Percentiles rank a stretch among this genome's conserved stretches.
Conservation (phyloP, 2,113 vertebrate genomes). For the Leucoraja erinaceus region DNA sequence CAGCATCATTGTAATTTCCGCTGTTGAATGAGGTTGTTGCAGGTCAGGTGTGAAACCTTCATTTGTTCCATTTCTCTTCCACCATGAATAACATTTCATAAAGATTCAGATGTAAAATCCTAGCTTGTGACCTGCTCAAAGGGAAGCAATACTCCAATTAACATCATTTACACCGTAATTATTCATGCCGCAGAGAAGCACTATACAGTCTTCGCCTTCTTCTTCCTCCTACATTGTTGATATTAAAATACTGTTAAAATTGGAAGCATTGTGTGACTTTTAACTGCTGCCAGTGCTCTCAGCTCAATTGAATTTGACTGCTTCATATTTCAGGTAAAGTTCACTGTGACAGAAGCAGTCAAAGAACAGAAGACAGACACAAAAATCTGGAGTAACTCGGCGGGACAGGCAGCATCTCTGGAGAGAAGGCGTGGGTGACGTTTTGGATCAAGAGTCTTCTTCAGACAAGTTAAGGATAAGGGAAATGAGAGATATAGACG, state of each 20-base stretch:
- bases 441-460: too few relatives aligned
- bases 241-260: not conserved
- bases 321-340: not conserved
- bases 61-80: not conserved
- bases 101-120: not conserved
- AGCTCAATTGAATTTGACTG: constrained; percentile 7
- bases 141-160: not conserved
- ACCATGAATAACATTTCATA: not conserved
- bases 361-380: not conserved
- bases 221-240: not conserved
- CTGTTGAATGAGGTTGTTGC: not conserved
- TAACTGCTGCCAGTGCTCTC: not conserved
- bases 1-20: not conserved
- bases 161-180: too few relatives aligned
- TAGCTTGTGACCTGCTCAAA: not conserved
- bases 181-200: not conserved
- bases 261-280: not conserved
- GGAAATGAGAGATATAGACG: too few relatives aligned
- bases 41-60: not conserved
- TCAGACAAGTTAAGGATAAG: too few relatives aligned
- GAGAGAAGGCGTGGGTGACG: too few relatives aligned
- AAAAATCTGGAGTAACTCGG: too few relatives aligned
- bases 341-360: not conserved
- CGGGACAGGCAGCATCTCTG: too few relatives aligned
- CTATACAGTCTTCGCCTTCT: not conserved